These are phyloP conservation scores for Perizoma flavofasciatum DNA, from an alignment of 2,888 invertebrate species.

Conservation along the genomic window DNA sequence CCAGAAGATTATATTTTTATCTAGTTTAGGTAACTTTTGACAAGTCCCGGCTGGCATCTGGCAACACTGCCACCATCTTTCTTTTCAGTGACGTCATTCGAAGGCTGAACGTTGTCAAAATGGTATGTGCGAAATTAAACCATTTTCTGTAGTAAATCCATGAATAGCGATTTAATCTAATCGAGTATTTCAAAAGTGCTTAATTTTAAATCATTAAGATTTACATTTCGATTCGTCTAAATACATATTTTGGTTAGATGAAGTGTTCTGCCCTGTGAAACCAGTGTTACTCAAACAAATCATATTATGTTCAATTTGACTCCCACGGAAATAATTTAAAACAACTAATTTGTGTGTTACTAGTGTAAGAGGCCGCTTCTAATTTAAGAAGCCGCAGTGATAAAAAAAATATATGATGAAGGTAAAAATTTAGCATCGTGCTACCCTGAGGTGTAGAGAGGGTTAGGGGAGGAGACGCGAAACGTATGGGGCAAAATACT, in stretches of 20 bases:
- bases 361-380: too few species aligned
- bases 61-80: background rate
- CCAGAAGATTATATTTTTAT: too few species aligned
- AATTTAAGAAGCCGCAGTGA: background rate
- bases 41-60: too few species aligned
- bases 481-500: too few species aligned
- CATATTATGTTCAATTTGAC: background rate
- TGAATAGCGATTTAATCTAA: slow-evolving; percentile 5
- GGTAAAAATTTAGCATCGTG: too few species aligned
- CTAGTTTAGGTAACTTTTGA: too few species aligned
- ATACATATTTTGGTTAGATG: background rate
- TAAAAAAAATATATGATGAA: background rate
- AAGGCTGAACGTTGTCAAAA: slow-evolving; percentile 47
- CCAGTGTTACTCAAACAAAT: background rate
- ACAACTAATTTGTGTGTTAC: background rate
- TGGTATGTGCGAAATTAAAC: slow-evolving; percentile 47
- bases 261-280: too few species aligned
- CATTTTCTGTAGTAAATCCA: slow-evolving; percentile 14
- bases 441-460: too few species aligned
- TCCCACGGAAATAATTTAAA: background rate
- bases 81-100: slow-evolving; percentile 46
- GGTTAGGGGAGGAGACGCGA: too few species aligned
- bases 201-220: background rate
- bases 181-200: slow-evolving; percentile 3
- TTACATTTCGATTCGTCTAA: slow-evolving; percentile 1